Base-by-base conservation (phyloP, 2,797 vertebrate species). In the Mallotus villosus region DNA sequence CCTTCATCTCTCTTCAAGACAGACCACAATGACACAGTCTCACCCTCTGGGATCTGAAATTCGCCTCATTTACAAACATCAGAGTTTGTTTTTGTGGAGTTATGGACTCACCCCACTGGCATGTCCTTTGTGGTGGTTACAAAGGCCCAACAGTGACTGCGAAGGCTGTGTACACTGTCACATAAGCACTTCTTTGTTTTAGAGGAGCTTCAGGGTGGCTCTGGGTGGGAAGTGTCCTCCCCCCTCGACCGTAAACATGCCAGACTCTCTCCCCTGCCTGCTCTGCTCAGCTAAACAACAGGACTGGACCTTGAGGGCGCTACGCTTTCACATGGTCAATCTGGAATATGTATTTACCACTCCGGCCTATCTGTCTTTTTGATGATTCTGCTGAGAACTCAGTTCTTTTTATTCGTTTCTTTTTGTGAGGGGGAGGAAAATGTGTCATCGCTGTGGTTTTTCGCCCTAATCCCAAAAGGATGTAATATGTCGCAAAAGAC, bases 21-120 rank as follows among this genome's bases (percentile, higher is more conserved):
- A 55, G 67, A 74, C 88, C 87, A 24, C 90, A 87, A 81, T 86
- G 89, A 84, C 85, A 76, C 73, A 85, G 79, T 80, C 77, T 81
- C 78, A 81, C 84, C 76, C 81, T 78, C 80, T 78, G 77, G 85
- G 85, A 80, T 72, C 85, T 78, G 80, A 75, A 75, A 85, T 89
- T 90, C 81, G 89, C 86, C 87, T 92, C 88, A 88, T 92, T 93
- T 92, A 90, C 89, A 64, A 74, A 89, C 91, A 91, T 91, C 89
- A 89, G 82, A 90, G 89, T 91, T 89, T 91, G 90, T 92, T 92
- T 92, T 88, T 81, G 87, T 71, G 85, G 89, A 93, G 84, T 92
- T 92, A 91, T 90, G 83, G 89, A 86, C 85, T 87, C 87, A 87
- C 82, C 84, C 84, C 83, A 81, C 84, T 91, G 90, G 81, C 87